Evolutionary conservation across 2,797 vertebrate genomes (phyloP), one percentile per base, ranked within the genome.

Genomic region (Rhinatrema bivittatum): DNA sequence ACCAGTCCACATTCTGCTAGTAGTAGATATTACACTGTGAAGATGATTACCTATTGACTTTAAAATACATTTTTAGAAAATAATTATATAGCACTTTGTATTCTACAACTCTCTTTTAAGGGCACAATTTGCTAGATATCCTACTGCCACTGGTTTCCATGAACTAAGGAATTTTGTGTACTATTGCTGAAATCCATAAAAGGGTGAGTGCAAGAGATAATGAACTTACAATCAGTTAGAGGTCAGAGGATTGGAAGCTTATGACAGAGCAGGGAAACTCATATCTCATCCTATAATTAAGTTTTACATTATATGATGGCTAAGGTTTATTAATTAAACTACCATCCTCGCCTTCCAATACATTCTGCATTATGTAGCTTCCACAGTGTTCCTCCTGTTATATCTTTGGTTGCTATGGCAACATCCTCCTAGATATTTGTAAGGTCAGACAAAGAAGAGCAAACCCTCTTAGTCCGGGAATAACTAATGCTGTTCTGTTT

Each of bases 401-500:
- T 59, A 73, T 58, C 65, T 66, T 39, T 30, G 24, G 88, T 92
- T 93, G 82, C 87, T 74, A 94, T 93, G 68, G 87, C 77, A 81
- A 92, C 84, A 85, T 79, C 68, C 79, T 90, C 82, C 72, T 61
- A 80, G 81, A 77, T 86, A 82, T 88, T 86, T 72, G 66, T 88
- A 87, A 90, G 89, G 88, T 91, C 90, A 91, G 77, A 67, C 69
- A 81, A 73, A 56, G 74, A 81, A 81, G 72, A 73, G 66, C 78
- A 69, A 82, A 81, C 80, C 81, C 69, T 87, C 76, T 62, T 82
- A 85, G 81, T 86, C 70, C 76, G 57, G 65, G 80, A 85, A 88
- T 89, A 94, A 92, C 87, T 86, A 91, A 96, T 89, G 89, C 74
- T 69, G 79, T 74, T 81, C 85, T 80, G 81, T 77, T 85, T 79